phyloP scores from a whole-genome alignment of 2,797 vertebrate species.

The Poecilia velifera region DNA sequence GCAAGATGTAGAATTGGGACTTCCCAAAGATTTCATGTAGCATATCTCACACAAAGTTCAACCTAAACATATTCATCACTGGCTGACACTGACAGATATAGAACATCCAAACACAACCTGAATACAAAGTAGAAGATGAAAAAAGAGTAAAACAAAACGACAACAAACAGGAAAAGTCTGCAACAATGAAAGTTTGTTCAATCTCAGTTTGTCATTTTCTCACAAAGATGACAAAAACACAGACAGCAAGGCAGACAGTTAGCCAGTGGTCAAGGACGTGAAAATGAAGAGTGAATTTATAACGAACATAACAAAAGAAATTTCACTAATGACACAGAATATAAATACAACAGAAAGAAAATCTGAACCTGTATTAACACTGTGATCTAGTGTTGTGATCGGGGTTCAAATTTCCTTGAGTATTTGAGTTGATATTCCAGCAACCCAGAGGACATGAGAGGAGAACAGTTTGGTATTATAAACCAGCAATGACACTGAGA shows the following conservation, averaged over 20 bases:
- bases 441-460: slow-evolving; percentile 28
- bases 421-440: slow-evolving; percentile 24
- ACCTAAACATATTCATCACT: not conserved
- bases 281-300: slow-evolving; percentile 15
- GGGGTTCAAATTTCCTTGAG: slow-evolving; percentile 25
- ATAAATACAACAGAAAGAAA: slow-evolving; percentile 18
- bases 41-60: not conserved
- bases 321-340: slow-evolving; percentile 17
- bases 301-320: slow-evolving; percentile 9
- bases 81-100: not conserved
- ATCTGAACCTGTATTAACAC: slow-evolving; percentile 17
- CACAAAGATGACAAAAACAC: slow-evolving; percentile 18
- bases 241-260: slow-evolving; percentile 22
- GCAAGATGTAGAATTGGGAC: not conserved
- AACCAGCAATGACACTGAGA: slow-evolving; percentile 48
- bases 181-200: slow-evolving; percentile 6
- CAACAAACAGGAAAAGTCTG: not conserved
- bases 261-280: slow-evolving; percentile 39
- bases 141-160: not conserved
- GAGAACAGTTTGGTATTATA: slow-evolving; percentile 40
- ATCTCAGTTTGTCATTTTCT: slow-evolving; percentile 4
- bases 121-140: not conserved
- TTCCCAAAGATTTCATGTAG: not conserved
- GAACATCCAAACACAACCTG: not conserved
- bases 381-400: slow-evolving; percentile 15